phyloP scores from a whole-genome alignment of 2,797 vertebrate species.

The Danio choprae region DNA sequence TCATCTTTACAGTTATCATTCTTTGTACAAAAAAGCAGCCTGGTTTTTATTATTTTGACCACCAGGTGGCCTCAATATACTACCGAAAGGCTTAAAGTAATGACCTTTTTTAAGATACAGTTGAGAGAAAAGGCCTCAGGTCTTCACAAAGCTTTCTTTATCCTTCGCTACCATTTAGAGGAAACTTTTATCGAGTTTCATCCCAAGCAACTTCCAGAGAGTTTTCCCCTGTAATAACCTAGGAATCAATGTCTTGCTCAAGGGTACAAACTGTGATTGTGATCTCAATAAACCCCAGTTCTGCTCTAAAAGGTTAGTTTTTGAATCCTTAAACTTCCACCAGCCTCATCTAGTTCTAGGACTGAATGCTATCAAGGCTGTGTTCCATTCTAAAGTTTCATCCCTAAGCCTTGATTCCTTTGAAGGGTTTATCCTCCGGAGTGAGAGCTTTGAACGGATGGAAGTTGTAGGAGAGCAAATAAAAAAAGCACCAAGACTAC shows the following conservation, averaged over 20 bases:
- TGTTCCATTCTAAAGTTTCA: neutral
- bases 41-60: neutral
- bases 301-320: neutral
- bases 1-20: neutral
- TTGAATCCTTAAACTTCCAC: neutral
- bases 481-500: no score
- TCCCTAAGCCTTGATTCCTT: no score
- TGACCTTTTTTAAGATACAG: neutral
- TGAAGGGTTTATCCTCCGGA: no score
- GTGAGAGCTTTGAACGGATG: no score
- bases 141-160: neutral
- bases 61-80: neutral
- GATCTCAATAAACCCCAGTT: constrained; percentile 7
- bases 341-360: neutral
- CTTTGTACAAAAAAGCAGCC: neutral
- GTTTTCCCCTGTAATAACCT: neutral
- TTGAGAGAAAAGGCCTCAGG: neutral
- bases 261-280: constrained; percentile 2
- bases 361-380: neutral
- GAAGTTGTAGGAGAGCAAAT: no score
- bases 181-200: constrained; percentile 1
- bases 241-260: neutral
- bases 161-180: neutral
- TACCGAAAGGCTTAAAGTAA: neutral
- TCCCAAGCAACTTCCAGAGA: constrained; percentile 1